phyloP scores from a whole-genome alignment of 2,113 vertebrate species.

The Lepisosteus oculatus region DNA sequence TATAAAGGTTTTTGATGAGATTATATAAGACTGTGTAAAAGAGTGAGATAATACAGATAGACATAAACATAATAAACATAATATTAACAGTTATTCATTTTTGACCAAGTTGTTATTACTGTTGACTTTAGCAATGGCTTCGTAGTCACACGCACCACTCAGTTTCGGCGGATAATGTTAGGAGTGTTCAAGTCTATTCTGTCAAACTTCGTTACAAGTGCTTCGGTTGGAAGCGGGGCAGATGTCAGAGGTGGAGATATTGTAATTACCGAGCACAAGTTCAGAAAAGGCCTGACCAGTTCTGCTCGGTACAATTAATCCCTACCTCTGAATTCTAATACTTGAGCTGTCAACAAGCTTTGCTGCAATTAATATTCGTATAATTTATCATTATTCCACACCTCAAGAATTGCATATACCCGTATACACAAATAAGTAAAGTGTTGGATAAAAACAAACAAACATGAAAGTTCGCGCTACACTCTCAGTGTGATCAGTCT shows the following conservation, averaged over 20 bases:
- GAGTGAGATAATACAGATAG: too few species aligned
- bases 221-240: not conserved
- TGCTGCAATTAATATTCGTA: too few species aligned
- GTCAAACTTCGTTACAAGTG: conserved; percentile 18
- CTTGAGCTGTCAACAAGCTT: not conserved
- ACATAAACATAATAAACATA: too few species aligned
- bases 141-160: not conserved
- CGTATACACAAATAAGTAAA: too few species aligned
- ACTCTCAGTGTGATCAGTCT: too few species aligned
- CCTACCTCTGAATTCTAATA: not conserved
- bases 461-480: too few species aligned
- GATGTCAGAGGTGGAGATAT: conserved; percentile 1
- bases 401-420: too few species aligned
- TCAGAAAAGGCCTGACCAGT: conserved; percentile 3
- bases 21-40: too few species aligned
- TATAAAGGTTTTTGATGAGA: too few species aligned
- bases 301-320: conserved; percentile 8
- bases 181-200: not conserved
- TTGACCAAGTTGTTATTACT: not conserved
- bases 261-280: conserved; percentile 20
- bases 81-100: too few species aligned
- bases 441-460: too few species aligned
- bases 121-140: not conserved
- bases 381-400: too few species aligned
- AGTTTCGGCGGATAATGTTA: not conserved